These are phyloP conservation scores for Nothocercus julius DNA, from an alignment of 2,113 vertebrate genomes.

Conservation along the genomic window DNA sequence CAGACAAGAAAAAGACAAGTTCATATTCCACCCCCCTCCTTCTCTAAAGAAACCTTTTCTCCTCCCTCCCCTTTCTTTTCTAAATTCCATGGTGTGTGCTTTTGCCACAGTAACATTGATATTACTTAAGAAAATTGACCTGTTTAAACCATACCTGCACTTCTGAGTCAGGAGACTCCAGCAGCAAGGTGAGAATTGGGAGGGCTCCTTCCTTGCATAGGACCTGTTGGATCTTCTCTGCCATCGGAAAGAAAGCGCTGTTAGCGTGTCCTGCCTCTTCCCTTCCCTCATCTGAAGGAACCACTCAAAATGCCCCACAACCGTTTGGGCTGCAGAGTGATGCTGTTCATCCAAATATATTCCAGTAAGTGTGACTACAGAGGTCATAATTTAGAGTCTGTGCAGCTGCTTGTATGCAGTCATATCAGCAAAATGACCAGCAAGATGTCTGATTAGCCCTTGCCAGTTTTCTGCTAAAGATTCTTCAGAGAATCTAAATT, in stretches of 20 bases:
- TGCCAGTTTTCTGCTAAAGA: background rate
- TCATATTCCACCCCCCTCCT: background rate
- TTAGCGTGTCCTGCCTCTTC: background rate
- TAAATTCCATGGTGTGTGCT: background rate
- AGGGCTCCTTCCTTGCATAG: constrained; percentile 80
- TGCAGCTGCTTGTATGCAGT: background rate
- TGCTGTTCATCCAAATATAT: background rate
- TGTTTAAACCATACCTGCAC: constrained; percentile 73
- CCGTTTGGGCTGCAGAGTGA: background rate
- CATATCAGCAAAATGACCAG: background rate
- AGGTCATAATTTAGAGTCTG: background rate
- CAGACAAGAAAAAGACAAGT: background rate
- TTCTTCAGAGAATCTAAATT: background rate
- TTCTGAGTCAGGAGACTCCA: constrained; percentile 82
- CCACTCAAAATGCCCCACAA: background rate
- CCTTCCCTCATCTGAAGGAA: background rate
- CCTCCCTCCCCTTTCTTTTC: background rate
- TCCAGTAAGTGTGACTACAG: background rate
- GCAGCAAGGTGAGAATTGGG: constrained; percentile 77
- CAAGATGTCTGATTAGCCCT: background rate
- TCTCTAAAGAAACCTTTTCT: background rate
- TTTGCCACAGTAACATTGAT: background rate
- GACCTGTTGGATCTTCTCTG: constrained; percentile 76
- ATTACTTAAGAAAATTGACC: background rate
- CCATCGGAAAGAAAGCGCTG: background rate